Conservation (phyloP, 2,113 vertebrate genomes). For the Mus spicilegus region DNA sequence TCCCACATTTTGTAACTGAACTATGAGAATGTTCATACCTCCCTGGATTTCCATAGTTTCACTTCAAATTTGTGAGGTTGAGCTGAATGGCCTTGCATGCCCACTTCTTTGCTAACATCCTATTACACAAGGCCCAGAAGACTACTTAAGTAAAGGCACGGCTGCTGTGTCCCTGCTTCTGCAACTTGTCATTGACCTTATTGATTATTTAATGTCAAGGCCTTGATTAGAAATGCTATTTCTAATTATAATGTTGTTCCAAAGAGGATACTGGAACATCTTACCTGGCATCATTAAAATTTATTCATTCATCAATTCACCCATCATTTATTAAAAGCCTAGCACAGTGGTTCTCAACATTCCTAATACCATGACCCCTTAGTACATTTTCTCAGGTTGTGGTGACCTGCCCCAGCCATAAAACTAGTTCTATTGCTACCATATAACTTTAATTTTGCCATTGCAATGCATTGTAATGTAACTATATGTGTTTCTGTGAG, state of each 20-base stretch:
- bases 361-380: neutral
- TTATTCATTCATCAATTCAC: conserved; percentile 52
- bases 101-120: neutral
- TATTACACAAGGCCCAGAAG: neutral
- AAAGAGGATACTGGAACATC: conserved; percentile 18
- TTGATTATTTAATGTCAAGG: conserved; percentile 26
- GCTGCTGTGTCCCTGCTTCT: neutral
- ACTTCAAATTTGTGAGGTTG: conserved; percentile 24
- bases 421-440: neutral
- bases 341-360: neutral
- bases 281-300: conserved; percentile 58
- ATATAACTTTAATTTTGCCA: neutral
- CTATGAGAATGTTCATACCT: neutral
- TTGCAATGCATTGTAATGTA: neutral
- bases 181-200: conserved; percentile 51
- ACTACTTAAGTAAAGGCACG: conserved; percentile 53
- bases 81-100: neutral
- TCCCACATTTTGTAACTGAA: neutral
- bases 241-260: conserved; percentile 57
- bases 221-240: conserved; percentile 50
- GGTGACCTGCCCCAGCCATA: neutral
- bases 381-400: neutral
- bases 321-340: conserved; percentile 42
- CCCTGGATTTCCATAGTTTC: neutral
- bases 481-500: neutral